Evolutionary conservation across 2,797 vertebrate species (phyloP), one percentile per base, ranked within the genome.

Genomic region (Pelochelys cantorii): DNA sequence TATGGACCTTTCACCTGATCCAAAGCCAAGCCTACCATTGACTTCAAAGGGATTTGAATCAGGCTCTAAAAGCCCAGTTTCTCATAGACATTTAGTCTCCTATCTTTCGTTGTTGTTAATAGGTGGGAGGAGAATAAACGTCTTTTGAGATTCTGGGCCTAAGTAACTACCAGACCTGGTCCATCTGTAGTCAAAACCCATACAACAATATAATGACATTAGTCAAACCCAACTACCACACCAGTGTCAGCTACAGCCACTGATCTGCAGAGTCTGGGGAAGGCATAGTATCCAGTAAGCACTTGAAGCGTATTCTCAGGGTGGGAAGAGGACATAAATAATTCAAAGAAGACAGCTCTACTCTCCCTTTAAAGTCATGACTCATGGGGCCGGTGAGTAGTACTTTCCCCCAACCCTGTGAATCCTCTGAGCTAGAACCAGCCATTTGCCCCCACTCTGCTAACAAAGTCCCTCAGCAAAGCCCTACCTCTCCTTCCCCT

Each of bases 191-290:
- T 68, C n/a, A 68, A 42, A 75, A 75, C 48, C 25, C 0, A 2
- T 6, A 17, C 1, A 0, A 12, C 20, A 81, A 14, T 27, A 1
- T 4, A 23, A 0, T 0, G 4, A 1, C 12, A 78, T 86, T 9
- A 17, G 42, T 52, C 74, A 77, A 52, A 11, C 25, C 5, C 4
- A 0, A 2, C 1, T 78, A 60, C n/a, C 15, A 11, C 22, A 71
- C 7, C 25, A 2, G 1, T 54, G 23, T 10, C 11, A 68, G 31
- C 11, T 71, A 14, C 48, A 56, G 29, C 23, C 0, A 0, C 12
- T 31, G 9, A 1, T 12, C 2, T 6, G 8, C 34, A n/a, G 48
- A 17, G 5, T 25, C 20, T 42, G 7, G 37, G 77, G 85, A 27
- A 48, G 29, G 20, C 74, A 14, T 60, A 17, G 3, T 37, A 37